Evolutionary conservation across 2,797 vertebrate genomes (phyloP), one percentile per base, ranked within the genome.

Genomic region (Balearica regulorum): DNA sequence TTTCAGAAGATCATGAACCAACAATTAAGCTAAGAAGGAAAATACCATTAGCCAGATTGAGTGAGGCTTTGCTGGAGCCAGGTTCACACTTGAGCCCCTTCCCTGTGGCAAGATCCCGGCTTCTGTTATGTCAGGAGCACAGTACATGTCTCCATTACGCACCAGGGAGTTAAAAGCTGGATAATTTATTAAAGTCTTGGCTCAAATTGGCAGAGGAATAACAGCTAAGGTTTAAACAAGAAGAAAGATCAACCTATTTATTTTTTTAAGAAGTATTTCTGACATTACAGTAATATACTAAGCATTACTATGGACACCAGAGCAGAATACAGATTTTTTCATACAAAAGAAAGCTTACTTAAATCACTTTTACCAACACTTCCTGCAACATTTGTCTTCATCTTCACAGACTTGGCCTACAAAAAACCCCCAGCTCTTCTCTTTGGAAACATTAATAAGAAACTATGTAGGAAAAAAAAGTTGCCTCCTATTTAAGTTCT

Each of bases 81-180:
- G 33, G 46, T 26, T 31, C 2, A 1, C 43, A 24, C 37, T n/a
- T 5, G 0, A 78, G 24, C 24, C 5, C 3, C 9, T 19, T 33
- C 79, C 71, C 65, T 16, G 15, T 14, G 21, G 35, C 44, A 64
- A 44, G 29, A 58, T 51, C 43, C 15, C 7, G 16, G 72, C n/a
- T 57, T 77, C 84, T 49, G n/a, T 29, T 11, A 15, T 22, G 39
- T 71, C 78, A 85, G 89, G 35, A 89, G 41, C 29, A 41, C 14
- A 68, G 60, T 8, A 25, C 4, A 1, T 0, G 14, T 66, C 79
- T 76, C 58, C 69, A 70, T 39, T 57, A 72, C 0, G 0, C 41
- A 69, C 35, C 54, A 66, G 41, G 44, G 72, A 90, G 41, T 26
- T 28, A 83, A 90, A 65, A 22, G 58, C 46, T 15, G 3, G 57